Percentiles rank a stretch among this genome's conserved stretches.
phyloP scores from a whole-genome alignment of 1,140 invertebrate genomes.

The Ceratosolen solmsi region DNA sequence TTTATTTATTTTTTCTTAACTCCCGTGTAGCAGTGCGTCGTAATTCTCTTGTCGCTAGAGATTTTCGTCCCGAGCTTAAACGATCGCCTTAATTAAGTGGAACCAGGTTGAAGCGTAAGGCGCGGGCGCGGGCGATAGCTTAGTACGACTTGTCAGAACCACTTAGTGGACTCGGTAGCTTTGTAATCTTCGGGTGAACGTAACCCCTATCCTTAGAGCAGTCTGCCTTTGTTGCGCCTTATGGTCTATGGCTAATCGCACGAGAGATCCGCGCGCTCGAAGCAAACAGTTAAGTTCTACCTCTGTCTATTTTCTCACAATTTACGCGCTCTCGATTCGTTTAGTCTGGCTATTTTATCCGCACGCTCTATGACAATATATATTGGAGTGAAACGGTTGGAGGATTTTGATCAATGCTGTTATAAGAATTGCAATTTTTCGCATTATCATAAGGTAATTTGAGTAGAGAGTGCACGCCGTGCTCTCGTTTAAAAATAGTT shows the following conservation, averaged over 20 bases:
- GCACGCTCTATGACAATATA: neutral
- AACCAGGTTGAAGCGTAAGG: conserved; percentile 61
- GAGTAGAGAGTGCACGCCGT: neutral
- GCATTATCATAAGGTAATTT: conserved; percentile 23
- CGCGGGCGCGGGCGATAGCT: conserved; percentile 54
- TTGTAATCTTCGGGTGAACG: conserved; percentile 51
- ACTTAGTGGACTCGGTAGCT: conserved; percentile 53
- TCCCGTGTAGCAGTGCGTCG: neutral
- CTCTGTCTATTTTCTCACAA: conserved; percentile 27
- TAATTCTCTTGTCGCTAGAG: neutral
- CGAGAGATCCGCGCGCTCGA: neutral
- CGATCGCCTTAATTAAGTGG: conserved; percentile 64
- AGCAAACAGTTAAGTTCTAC: neutral
- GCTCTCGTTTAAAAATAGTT: neutral
- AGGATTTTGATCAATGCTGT: neutral
- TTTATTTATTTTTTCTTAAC: too few species aligned
- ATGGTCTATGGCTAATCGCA: neutral
- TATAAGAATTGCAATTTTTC: neutral
- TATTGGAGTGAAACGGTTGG: neutral
- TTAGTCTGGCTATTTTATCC: neutral
- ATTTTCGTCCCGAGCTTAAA: conserved; percentile 44
- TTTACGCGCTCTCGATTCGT: neutral
- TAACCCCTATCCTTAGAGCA: conserved; percentile 51
- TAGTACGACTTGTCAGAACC: conserved; percentile 54
- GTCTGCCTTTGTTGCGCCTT: neutral